These are phyloP conservation scores for Sesia bembeciformis DNA, from an alignment of 2,888 invertebrate genomes.

Conservation along the genomic window DNA sequence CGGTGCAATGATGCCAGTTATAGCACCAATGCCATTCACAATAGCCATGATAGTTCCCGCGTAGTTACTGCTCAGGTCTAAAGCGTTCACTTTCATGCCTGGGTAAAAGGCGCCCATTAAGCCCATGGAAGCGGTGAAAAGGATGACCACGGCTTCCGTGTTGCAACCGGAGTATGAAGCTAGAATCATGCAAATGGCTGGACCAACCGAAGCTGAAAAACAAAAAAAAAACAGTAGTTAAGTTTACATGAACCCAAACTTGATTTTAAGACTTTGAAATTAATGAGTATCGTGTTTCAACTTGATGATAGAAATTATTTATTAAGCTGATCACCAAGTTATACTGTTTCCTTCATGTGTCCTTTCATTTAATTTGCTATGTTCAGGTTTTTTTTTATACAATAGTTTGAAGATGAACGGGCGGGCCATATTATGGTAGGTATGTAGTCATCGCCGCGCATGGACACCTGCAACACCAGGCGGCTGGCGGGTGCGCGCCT, in stretches of 20 bases:
- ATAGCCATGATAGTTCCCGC: conserved; percentile 81
- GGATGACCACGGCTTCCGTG: conserved; percentile 70
- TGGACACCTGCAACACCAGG: too few species aligned
- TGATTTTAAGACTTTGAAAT: too few species aligned
- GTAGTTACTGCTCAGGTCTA: conserved; percentile 79
- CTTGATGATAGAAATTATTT: too few species aligned
- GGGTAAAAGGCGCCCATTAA: conserved; percentile 82
- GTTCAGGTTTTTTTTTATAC: too few species aligned
- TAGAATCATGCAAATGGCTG: conserved; percentile 78
- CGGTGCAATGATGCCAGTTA: conserved; percentile 81
- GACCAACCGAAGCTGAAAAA: conserved; percentile 76
- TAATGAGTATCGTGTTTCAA: too few species aligned
- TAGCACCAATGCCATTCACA: conserved; percentile 81
- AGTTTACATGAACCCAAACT: not conserved
- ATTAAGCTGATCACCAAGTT: too few species aligned
- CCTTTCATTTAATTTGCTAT: too few species aligned
- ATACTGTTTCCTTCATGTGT: too few species aligned
- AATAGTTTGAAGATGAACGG: too few species aligned
- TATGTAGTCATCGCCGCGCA: too few species aligned
- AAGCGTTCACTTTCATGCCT: conserved; percentile 80
- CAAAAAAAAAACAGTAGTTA: not conserved
- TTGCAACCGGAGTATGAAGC: conserved; percentile 82
- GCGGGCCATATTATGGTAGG: too few species aligned
- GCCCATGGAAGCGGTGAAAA: conserved; percentile 80
- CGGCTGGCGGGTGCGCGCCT: too few species aligned